Evolutionary conservation across 2,797 vertebrate genomes (phyloP), one percentile per base, ranked within the genome.

Genomic region (Danio tinwini): DNA sequence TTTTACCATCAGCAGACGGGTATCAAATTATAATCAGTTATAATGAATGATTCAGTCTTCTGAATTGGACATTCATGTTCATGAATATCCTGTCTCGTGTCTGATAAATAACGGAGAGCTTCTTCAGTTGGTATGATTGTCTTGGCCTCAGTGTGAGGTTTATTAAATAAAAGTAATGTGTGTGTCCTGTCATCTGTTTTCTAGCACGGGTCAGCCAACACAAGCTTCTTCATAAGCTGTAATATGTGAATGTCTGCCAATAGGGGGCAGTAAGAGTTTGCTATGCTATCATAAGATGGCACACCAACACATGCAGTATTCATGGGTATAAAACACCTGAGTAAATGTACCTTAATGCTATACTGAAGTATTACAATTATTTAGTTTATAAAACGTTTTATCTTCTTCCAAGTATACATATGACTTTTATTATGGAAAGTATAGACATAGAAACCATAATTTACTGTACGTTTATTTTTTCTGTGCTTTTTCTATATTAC

Each of bases 11-110:
- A 65, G 50, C 10, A 55, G 50, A 17, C 8, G 50, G 37, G 50
- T 14, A 67, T 56, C 19, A 76, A 29, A 67, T 76, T 76, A 65
- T 65, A 64, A 55, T 65, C 19, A 55, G n/a, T n/a, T n/a, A n/a
- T n/a, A 47, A 58, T 58, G 40, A 40, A 12, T 53, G 7, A 53
- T 76, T 64, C 17, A 56, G 39, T 39, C 14, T 62, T 50, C 3
- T 76, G 61, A 55, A 75, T 52, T 75, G 47, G 37, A 5, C 5
- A 17, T n/a, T 53, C 37, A 73, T 29, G 37, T 40, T 40, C 17
- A 49, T 6, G 16, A 68, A 56, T 13, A 55, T 49, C 21, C 44
- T 49, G 11, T 37, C 53, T 16, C 52, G 14, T 39, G 19, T 68
- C 63, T 68, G 7, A 45, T 67, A 19, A 77, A 68, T 58, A 76